These are phyloP conservation scores for Gobiocypris rarus DNA, from an alignment of 2,113 vertebrate genomes.

Conservation along the genomic window DNA sequence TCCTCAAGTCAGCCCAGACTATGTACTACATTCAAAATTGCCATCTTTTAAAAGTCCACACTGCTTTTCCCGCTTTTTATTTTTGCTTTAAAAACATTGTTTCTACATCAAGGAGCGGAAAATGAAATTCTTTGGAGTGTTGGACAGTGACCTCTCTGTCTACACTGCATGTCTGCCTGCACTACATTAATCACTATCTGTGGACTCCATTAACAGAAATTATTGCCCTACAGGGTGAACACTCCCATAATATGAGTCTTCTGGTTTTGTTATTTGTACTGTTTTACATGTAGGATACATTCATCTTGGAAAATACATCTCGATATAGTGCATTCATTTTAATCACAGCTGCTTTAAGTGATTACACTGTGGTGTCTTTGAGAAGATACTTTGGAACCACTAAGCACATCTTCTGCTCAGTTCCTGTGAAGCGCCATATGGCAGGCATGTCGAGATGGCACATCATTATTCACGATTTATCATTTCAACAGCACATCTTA, in stretches of 20 bases:
- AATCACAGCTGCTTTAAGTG: not conserved
- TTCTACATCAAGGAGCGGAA: not conserved
- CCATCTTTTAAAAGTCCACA: not conserved
- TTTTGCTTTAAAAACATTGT: conserved; percentile 20
- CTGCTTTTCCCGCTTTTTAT: not conserved
- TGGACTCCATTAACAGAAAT: conserved; percentile 38
- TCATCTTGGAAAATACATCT: not conserved
- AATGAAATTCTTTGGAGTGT: conserved; percentile 19
- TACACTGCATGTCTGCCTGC: conserved; percentile 8
- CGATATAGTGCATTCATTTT: not conserved
- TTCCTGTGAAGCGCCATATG: not conserved
- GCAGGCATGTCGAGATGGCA: not conserved
- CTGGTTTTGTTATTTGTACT: not conserved
- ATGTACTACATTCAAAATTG: conserved; percentile 15
- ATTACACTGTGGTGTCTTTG: not conserved
- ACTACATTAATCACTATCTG: conserved; percentile 34
- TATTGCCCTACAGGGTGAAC: conserved; percentile 14
- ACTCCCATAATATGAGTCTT: conserved; percentile 11
- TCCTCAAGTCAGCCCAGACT: conserved; percentile 20
- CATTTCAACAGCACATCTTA: not conserved
- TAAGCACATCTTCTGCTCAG: not conserved
- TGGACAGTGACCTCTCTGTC: conserved; percentile 21
- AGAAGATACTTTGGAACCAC: not conserved
- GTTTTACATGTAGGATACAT: not conserved
- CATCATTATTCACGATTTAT: not conserved